phyloP scores from a whole-genome alignment of 1,140 invertebrate species.

The Brachionus sp. region DNA sequence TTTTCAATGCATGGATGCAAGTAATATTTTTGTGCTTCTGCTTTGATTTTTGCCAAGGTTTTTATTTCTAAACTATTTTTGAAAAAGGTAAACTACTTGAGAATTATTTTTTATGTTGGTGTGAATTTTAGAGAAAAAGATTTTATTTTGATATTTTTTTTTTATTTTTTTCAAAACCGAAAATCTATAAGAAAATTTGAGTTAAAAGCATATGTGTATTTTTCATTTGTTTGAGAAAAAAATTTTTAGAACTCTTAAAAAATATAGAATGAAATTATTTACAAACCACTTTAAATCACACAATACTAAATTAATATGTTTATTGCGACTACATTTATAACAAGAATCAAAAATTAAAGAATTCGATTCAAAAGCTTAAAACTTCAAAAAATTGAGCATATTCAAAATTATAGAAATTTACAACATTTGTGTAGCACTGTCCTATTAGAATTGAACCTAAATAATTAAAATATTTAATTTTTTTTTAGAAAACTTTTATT shows the following conservation, averaged over 20 bases:
- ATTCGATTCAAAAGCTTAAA: no score
- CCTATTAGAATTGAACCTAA: no score
- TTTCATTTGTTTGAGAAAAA: neutral
- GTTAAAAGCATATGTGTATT: neutral
- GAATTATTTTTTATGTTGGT: slow-evolving; percentile 7
- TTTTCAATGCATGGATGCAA: neutral
- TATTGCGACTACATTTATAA: neutral
- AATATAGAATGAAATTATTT: neutral
- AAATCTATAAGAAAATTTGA: neutral
- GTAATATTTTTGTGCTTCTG: neutral
- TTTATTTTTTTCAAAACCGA: neutral
- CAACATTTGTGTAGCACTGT: no score
- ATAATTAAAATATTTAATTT: no score
- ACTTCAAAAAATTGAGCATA: no score
- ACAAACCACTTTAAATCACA: neutral
- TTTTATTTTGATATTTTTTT: neutral
- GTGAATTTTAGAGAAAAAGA: neutral
- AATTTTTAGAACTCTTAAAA: neutral
- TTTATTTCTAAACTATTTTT: neutral
- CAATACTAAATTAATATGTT: neutral
- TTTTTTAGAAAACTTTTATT: no score
- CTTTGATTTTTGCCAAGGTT: neutral
- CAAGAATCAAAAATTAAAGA: neutral
- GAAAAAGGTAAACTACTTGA: slow-evolving; percentile 37
- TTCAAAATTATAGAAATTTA: no score